Conservation (phyloP, 2,888 invertebrate species). For the Tupiocoris notatus region DNA sequence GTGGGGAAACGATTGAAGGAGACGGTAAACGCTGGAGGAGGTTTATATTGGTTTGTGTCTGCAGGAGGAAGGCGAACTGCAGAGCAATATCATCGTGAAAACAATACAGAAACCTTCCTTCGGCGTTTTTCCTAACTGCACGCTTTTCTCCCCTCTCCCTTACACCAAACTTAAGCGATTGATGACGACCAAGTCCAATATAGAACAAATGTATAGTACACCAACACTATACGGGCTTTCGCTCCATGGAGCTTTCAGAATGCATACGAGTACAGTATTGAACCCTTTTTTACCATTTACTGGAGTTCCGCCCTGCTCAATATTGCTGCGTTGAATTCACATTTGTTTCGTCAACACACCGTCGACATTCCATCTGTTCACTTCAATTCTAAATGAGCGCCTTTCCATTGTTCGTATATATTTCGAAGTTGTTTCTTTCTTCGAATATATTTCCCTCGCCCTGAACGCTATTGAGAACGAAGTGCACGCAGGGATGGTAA, state of each 20-base stretch:
- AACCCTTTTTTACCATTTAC: slow-evolving; percentile 24
- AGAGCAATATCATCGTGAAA: slow-evolving; percentile 39
- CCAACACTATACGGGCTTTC: slow-evolving; percentile 10
- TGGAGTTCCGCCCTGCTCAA: slow-evolving; percentile 15
- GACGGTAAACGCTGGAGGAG: not conserved
- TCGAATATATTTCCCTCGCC: not conserved
- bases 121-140: not conserved
- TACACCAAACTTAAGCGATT: slow-evolving; percentile 4
- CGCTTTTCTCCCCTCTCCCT: not conserved
- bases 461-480: not conserved
- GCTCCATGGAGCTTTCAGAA: not conserved
- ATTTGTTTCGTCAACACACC: slow-evolving; percentile 31
- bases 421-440: too few relatives aligned
- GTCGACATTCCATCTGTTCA: not conserved
- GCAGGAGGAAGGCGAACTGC: too few relatives aligned
- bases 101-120: slow-evolving; percentile 34
- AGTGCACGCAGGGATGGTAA: slow-evolving; percentile 22
- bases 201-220: slow-evolving; percentile 41
- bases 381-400: not conserved
- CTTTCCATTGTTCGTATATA: too few relatives aligned
- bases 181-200: slow-evolving; percentile 37
- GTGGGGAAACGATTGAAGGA: slow-evolving; percentile 1
- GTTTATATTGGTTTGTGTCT: slow-evolving; percentile 31
- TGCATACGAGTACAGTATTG: not conserved
- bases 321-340: slow-evolving; percentile 42